Conservation (phyloP, 1,140 invertebrate species). For the Antheraea mylitta region DNA sequence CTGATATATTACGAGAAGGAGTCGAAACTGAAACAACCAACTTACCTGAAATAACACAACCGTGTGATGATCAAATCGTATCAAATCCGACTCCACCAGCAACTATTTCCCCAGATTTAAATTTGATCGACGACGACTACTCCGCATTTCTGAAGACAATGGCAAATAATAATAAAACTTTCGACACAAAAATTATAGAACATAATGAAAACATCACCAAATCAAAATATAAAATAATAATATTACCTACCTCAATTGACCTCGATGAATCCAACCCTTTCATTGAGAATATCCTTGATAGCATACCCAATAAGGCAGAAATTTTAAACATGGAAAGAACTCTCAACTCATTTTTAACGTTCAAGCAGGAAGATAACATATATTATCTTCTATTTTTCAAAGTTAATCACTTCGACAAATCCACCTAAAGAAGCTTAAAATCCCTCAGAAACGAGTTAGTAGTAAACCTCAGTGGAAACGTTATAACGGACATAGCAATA, state of each 20-base stretch:
- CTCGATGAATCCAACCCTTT: conserved; percentile 21
- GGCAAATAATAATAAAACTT: conserved; percentile 13
- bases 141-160: no score
- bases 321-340: conserved; percentile 21
- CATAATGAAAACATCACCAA: conserved; percentile 22
- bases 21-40: not conserved
- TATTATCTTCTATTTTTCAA: conserved; percentile 10
- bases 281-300: conserved; percentile 13
- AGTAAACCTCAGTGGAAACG: not conserved
- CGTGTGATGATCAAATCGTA: not conserved
- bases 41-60: not conserved
- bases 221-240: conserved; percentile 16
- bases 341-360: not conserved
- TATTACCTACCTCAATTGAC: conserved; percentile 26
- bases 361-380: not conserved
- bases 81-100: not conserved
- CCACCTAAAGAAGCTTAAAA: conserved; percentile 8
- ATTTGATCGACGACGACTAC: not conserved
- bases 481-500: not conserved
- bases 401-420: conserved; percentile 8
- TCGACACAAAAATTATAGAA: conserved; percentile 25
- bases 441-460: not conserved
- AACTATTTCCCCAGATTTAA: no score
- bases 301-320: conserved; percentile 7
- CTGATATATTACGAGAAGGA: not conserved